Base-by-base conservation (phyloP, 2,797 vertebrate species). In the Pseudochirops corinnae region DNA sequence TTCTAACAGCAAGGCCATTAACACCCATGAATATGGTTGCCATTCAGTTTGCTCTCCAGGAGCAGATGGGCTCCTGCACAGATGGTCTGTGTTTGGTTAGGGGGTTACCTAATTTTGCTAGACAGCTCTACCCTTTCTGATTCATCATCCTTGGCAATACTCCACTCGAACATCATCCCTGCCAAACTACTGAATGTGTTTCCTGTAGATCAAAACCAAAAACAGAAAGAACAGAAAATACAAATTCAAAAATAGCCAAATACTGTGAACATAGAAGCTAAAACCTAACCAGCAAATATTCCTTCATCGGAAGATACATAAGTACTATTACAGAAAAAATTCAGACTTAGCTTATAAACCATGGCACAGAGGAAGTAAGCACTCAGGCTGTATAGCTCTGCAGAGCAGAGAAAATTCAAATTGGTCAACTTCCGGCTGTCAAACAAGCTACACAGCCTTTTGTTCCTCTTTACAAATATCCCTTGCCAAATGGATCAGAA, bases 121-220 rank as follows among this genome's bases (percentile, higher is more conserved):
- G 98, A 98, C 1, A 96, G 95, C 55, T 98, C 98, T 94, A 96
- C 90, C 95, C 96, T 97, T 93, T 96, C 95, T 92, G 97, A 94
- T 56, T 98, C 97, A 7, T 97, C 94, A 90, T 98, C 98, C 96
- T 98, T 98, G 96, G 96, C 96, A 92, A 98, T 94, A 92, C 96
- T 98, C 97, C 98, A 98, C 95, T 99, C 98, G 98, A 99, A 98
- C 95, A 97, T 96, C 98, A 99, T 98, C 90, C 98, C 98, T 95
- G 98, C 98, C 98, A 98, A 96, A 97, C 98, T 98, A 97, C 98
- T 99, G 91, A 99, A 99, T 21, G 98, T 98, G 95, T 98, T 99
- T 96, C 98, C 98, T 99, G 96, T 91, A 92, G 56, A 96, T 16
- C 24, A 96, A 87, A 97, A 91, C 1, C 92, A 95, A 91, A 97